Conservation (phyloP, 2,888 invertebrate genomes). For the Quadriops clusia region DNA sequence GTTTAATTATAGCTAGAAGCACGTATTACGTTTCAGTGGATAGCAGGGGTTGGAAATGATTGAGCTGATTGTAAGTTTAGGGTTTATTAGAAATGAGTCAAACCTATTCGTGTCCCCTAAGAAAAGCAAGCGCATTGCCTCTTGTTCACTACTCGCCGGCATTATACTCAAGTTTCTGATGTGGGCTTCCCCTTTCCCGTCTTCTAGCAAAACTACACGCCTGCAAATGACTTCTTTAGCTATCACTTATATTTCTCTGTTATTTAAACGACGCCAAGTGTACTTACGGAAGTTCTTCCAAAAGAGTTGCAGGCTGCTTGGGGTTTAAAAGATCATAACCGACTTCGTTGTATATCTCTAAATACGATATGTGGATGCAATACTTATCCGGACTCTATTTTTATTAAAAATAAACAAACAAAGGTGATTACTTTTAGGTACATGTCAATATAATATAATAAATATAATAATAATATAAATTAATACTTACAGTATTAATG, state of each 20-base stretch:
- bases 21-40: too few species aligned
- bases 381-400: constrained; percentile 29
- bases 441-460: not conserved
- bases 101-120: constrained; percentile 42
- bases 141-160: constrained; percentile 37
- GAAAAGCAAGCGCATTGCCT: constrained; percentile 40
- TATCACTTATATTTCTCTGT: not conserved
- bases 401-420: not conserved
- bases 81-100: constrained; percentile 7
- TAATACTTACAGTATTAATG: constrained; percentile 30
- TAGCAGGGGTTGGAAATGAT: not conserved
- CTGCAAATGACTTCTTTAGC: constrained; percentile 23
- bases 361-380: constrained; percentile 38
- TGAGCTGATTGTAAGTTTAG: too few species aligned
- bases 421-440: not conserved
- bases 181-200: constrained; percentile 37
- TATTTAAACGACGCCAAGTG: not conserved
- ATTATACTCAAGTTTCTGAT: constrained; percentile 39
- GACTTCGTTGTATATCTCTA: constrained; percentile 45
- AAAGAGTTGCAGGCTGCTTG: constrained; percentile 28
- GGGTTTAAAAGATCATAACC: constrained; percentile 42
- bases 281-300: constrained; percentile 42
- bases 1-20: too few species aligned
- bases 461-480: not conserved
- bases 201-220: constrained; percentile 37